Conservation (phyloP, 2,888 invertebrate species). For the Acanthosepion esculentum region DNA sequence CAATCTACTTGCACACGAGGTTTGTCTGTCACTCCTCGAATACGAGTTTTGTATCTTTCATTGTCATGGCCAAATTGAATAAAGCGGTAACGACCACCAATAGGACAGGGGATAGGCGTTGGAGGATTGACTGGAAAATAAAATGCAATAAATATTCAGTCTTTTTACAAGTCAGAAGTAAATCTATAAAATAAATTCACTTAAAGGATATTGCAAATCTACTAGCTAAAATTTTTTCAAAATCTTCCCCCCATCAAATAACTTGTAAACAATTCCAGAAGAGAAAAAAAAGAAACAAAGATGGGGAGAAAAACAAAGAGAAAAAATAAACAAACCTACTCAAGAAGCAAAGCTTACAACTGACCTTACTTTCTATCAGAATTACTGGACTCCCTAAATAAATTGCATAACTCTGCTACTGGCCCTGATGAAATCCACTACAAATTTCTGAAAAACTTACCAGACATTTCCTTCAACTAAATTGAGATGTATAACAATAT, state of each 20-base stretch:
- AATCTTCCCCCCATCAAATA: no score
- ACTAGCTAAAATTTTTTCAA: no score
- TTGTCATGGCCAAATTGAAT: constrained; percentile 80
- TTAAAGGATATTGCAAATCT: background rate
- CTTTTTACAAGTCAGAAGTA: background rate
- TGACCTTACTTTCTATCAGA: no score
- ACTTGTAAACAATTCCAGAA: no score
- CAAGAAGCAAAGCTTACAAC: no score
- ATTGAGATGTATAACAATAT: no score
- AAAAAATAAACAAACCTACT: background rate
- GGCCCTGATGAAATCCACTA: no score
- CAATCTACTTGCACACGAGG: constrained; percentile 94
- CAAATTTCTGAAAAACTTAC: no score
- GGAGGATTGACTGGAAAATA: constrained; percentile 78
- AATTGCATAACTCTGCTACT: no score
- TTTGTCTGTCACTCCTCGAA: constrained; percentile 93
- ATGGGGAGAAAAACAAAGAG: no score
- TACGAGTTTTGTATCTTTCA: constrained; percentile 87
- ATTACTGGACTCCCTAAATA: no score
- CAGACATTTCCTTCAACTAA: no score
- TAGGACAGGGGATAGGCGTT: constrained; percentile 92
- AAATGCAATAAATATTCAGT: background rate
- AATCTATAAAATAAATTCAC: background rate
- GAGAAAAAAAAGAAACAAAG: background rate
- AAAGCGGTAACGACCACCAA: constrained; percentile 97